Conservation (phyloP, 2,888 invertebrate genomes). For the Agriopis marginaria region DNA sequence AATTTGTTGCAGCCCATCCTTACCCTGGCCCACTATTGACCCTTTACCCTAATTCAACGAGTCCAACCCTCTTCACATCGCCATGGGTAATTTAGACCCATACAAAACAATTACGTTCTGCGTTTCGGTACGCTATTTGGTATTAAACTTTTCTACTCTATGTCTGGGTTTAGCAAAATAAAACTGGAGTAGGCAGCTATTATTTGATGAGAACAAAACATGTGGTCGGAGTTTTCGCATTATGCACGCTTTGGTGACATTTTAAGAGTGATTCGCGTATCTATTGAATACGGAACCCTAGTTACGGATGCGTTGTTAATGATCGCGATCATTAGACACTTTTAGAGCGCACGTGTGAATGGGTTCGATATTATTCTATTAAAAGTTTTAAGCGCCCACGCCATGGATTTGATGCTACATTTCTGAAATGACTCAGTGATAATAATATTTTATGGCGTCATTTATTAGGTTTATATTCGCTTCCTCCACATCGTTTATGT, state of each 20-base stretch:
- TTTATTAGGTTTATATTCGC: conserved; percentile 35
- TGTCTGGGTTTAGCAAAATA: conserved; percentile 44
- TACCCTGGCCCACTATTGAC: conserved; percentile 82
- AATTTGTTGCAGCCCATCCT: conserved; percentile 86
- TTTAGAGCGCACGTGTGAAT: conserved; percentile 71
- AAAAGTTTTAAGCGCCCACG: conserved; percentile 38
- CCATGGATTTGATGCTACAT: conserved; percentile 31
- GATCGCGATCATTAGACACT: conserved; percentile 64
- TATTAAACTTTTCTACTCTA: conserved; percentile 50
- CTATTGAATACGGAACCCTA: conserved; percentile 62
- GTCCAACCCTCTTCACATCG: conserved; percentile 60
- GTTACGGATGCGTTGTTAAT: conserved; percentile 62
- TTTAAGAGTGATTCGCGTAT: conserved; percentile 81
- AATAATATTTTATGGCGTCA: conserved; percentile 26
- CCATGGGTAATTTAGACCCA: conserved; percentile 48
- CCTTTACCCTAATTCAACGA: conserved; percentile 83
- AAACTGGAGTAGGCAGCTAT: conserved; percentile 62
- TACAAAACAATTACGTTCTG: conserved; percentile 45
- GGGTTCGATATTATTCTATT: conserved; percentile 49
- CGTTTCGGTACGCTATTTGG: conserved; percentile 30
- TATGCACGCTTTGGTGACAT: conserved; percentile 80
- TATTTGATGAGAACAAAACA: conserved; percentile 80
- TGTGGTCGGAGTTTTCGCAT: conserved; percentile 73
- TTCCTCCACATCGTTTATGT: conserved; percentile 22
- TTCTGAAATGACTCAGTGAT: conserved; percentile 25